phyloP scores from a whole-genome alignment of 2,797 vertebrate genomes.

The Anomalospiza imberbis region DNA sequence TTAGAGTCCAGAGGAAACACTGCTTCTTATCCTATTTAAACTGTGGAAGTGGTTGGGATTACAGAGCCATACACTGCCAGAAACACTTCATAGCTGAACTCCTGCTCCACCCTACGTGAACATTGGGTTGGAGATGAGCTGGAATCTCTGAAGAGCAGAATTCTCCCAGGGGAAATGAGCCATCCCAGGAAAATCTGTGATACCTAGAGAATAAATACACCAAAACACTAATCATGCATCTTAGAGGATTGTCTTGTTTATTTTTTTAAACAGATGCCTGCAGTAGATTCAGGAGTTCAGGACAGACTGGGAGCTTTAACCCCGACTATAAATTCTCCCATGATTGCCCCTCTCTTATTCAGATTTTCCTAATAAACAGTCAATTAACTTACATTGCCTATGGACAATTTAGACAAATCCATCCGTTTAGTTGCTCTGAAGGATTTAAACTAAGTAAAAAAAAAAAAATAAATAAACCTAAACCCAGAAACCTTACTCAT shows the following conservation, averaged over 20 bases:
- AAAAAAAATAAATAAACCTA: not conserved
- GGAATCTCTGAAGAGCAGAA: not conserved
- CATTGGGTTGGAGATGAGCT: not conserved
- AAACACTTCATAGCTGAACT: not conserved
- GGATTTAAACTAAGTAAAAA: not conserved
- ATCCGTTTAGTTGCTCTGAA: not conserved
- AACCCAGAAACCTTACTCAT: not conserved
- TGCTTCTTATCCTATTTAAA: not conserved
- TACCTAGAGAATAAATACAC: not conserved
- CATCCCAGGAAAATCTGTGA: not conserved
- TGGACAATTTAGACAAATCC: not conserved
- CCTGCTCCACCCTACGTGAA: not conserved
- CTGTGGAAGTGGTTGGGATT: not conserved
- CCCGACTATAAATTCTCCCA: not conserved
- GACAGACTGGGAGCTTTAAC: not conserved
- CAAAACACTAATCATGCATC: not conserved
- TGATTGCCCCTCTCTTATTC: not conserved
- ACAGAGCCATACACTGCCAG: not conserved
- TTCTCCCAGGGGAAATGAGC: not conserved
- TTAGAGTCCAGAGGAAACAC: fast-evolving
- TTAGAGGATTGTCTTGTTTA: not conserved
- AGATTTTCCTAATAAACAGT: not conserved
- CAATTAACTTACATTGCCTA: not conserved
- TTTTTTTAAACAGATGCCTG: not conserved
- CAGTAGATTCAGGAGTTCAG: not conserved